phyloP scores from a whole-genome alignment of 1,140 invertebrate genomes.

The Drosophila cardini region DNA sequence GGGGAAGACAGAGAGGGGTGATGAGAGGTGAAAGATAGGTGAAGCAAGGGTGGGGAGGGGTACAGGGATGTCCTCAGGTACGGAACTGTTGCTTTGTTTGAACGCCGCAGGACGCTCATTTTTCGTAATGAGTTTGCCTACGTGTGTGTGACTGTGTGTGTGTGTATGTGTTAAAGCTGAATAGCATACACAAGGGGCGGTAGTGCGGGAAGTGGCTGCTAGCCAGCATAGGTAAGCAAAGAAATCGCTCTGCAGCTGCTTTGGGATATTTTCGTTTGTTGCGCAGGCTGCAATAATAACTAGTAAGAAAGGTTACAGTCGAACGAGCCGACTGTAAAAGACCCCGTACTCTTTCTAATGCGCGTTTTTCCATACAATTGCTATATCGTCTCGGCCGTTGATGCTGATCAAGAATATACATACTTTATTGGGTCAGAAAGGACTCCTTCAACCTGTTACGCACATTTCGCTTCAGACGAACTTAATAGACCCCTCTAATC shows the following conservation, averaged over 20 bases:
- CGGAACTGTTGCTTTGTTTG: slow-evolving; percentile 72
- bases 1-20: neutral
- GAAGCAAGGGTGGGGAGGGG: no score
- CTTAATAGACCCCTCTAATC: no score
- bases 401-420: no score
- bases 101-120: slow-evolving; percentile 81
- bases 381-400: no score
- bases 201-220: neutral
- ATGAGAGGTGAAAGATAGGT: neutral
- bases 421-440: no score
- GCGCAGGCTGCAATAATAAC: slow-evolving; percentile 54
- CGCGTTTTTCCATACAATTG: no score
- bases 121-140: slow-evolving; percentile 81
- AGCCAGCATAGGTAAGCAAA: slow-evolving; percentile 7
- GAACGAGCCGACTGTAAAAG: no score
- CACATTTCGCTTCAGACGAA: no score
- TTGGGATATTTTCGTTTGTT: slow-evolving; percentile 47
- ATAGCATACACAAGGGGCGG: slow-evolving; percentile 4
- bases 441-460: no score
- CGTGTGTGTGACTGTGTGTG: slow-evolving; percentile 27
- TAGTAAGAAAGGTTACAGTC: no score
- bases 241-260: slow-evolving; percentile 36
- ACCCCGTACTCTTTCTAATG: no score
- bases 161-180: slow-evolving; percentile 20
- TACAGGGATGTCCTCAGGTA: slow-evolving; percentile 43